Conservation (phyloP, 2,888 invertebrate species). For the Metallyticus violacea region DNA sequence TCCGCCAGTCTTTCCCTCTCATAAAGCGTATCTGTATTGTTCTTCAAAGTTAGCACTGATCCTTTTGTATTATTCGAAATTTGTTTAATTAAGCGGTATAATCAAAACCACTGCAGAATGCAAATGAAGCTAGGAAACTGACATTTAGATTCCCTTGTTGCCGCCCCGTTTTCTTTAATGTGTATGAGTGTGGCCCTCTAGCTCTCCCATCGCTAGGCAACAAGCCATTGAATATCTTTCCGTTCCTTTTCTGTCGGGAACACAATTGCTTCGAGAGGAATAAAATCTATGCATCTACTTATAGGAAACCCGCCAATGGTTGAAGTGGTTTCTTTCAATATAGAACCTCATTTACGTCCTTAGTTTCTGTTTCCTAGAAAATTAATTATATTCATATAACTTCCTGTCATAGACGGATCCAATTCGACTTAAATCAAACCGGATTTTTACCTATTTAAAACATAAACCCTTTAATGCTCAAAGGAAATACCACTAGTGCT, state of each 20-base stretch:
- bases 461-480: too few species aligned
- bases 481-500: too few species aligned
- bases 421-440: too few species aligned
- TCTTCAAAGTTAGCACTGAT: background rate
- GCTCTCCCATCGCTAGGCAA: too few species aligned
- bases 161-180: background rate
- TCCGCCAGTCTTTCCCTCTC: too few species aligned
- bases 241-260: background rate
- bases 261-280: background rate
- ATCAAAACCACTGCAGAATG: background rate
- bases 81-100: conserved; percentile 5
- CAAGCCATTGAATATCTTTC: background rate
- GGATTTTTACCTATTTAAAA: too few species aligned
- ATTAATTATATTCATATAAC: too few species aligned
- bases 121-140: conserved; percentile 5
- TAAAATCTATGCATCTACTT: background rate
- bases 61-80: conserved; percentile 11
- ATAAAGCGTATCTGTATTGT: background rate
- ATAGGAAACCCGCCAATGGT: background rate
- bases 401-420: too few species aligned
- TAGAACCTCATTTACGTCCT: too few species aligned
- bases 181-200: too few species aligned
- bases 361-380: too few species aligned
- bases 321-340: background rate
- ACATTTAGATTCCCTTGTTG: background rate